Evolutionary conservation across 2,888 invertebrate genomes (phyloP), one percentile per base, ranked within the genome.

Genomic region (Suillia variegata): DNA sequence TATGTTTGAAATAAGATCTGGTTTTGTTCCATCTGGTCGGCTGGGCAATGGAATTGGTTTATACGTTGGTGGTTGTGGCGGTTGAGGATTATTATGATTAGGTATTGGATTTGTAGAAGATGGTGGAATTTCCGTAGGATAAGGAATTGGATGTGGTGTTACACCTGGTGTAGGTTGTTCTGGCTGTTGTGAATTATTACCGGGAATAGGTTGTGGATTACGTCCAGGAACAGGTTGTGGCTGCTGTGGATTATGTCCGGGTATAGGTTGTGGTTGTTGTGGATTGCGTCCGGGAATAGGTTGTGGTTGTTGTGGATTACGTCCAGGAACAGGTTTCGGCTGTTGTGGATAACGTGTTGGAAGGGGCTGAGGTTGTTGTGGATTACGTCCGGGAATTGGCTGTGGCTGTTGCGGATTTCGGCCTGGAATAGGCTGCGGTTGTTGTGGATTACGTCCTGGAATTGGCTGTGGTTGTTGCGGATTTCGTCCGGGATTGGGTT

Each of bases 31-130:
- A 31, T 31, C 12, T 12, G 31, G 31, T 31, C n/a, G n/a, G n/a
- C n/a, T n/a, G n/a, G 49, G 26, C 24, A 13, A 13, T 8, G 49
- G 47, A n/a, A n/a, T n/a, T 12, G 4, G 26, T 5, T 15, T 20
- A 15, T 18, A 6, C 10, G 50, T 24, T 12, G 50, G 22, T 24
- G 38, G 24, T 24, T 20, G 17, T 52, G 49, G 2, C 63, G 42
- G 45, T 56, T 45, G 47, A 12, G 45, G 49, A 6, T 18, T 15
- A 48, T n/a, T n/a, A n/a, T n/a, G n/a, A n/a, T 12, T 56, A 22
- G 31, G 22, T n/a, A 13, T 21, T 21, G 45, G 38, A 17, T 22
- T 5, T 47, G n/a, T n/a, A n/a, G n/a, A n/a, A n/a, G n/a, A n/a
- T n/a, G n/a, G n/a, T n/a, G n/a, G n/a, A n/a, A n/a, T n/a, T n/a